Base-by-base conservation (phyloP, 2,888 invertebrate species). In the Rhamphomyia laevipes region DNA sequence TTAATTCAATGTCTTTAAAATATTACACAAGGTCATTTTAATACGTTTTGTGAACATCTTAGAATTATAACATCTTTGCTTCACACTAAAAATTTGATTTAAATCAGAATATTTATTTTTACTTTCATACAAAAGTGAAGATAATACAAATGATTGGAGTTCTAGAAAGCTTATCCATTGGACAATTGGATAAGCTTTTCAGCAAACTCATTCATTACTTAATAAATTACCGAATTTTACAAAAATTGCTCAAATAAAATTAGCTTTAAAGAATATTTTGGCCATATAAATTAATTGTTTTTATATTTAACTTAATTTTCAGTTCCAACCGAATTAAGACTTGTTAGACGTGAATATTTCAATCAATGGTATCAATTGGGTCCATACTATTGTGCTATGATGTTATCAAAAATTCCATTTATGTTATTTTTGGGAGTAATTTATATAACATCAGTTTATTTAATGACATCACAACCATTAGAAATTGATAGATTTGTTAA, bases 301-400 rank as follows among this genome's bases (percentile, higher is more conserved):
- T n/a, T n/a, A n/a, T 15, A 4, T n/a, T 35, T 13, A 35, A 18
- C 17, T 43, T 4, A 3, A 7, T 15, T 76, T 77, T 30, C 68
- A 89, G 89, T 86, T 76, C 89, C 89, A 16, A 74, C 73, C 41
- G 86, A 89, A 72, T 81, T 89, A 1, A 81, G 81, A 57, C 69
- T 87, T 16, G 67, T 89, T 11, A 88, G 87, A 63, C 72, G 86
- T 35, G 89, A 90, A 63, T 82, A 88, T 60, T 89, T 89, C 63
- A 90, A 90, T 66, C 78, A 84, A 44, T 90, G 89, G 89, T 90
- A 89, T 62, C 77, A 81, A 3, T 63, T 89, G 17, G 82, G 84
- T 61, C 80, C 89, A 0, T 89, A 89, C 61, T 90, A 84, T 64
- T 77, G 78, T 10, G 87, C 89, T 0, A 67, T 84, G 59, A 80